These are phyloP conservation scores for Coenonympha glycerion DNA, from an alignment of 2,888 invertebrate genomes.

Conservation along the genomic window DNA sequence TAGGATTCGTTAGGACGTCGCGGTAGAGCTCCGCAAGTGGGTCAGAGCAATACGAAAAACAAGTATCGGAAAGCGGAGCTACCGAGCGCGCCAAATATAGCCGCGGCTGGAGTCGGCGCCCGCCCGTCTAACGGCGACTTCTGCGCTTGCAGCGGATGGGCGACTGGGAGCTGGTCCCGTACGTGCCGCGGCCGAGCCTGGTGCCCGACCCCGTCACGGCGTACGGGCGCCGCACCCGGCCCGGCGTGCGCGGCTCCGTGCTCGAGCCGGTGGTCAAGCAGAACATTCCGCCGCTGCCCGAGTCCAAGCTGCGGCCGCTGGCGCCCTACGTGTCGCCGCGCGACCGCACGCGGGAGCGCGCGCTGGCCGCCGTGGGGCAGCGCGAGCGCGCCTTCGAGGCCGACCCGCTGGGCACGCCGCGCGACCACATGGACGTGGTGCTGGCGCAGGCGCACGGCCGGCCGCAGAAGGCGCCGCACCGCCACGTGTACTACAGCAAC, in stretches of 20 bases:
- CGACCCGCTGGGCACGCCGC: conserved; percentile 76
- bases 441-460: conserved; percentile 78
- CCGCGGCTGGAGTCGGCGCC: conserved; percentile 69
- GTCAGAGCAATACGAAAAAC: conserved; percentile 60
- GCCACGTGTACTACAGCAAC: conserved; percentile 73
- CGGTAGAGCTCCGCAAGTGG: conserved; percentile 56
- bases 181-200: conserved; percentile 89
- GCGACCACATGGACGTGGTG: conserved; percentile 79
- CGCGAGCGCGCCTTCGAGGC: conserved; percentile 77
- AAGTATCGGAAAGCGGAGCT: conserved; percentile 62
- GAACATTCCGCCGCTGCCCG: conserved; percentile 78
- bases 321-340: conserved; percentile 82
- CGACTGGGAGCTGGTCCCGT: conserved; percentile 93
- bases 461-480: conserved; percentile 65
- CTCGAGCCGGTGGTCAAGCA: conserved; percentile 76
- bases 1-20: conserved; percentile 35
- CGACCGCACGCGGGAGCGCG: conserved; percentile 79
- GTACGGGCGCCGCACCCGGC: conserved; percentile 81
- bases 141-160: conserved; percentile 84
- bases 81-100: conserved; percentile 77
- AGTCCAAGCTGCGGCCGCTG: conserved; percentile 76
- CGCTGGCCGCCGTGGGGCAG: conserved; percentile 75
- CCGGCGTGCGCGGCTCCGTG: conserved; percentile 63
- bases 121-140: conserved; percentile 73
- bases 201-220: conserved; percentile 90